Evolutionary conservation across 2,113 vertebrate species (phyloP).

Genomic region (Bujurquina vittata): DNA sequence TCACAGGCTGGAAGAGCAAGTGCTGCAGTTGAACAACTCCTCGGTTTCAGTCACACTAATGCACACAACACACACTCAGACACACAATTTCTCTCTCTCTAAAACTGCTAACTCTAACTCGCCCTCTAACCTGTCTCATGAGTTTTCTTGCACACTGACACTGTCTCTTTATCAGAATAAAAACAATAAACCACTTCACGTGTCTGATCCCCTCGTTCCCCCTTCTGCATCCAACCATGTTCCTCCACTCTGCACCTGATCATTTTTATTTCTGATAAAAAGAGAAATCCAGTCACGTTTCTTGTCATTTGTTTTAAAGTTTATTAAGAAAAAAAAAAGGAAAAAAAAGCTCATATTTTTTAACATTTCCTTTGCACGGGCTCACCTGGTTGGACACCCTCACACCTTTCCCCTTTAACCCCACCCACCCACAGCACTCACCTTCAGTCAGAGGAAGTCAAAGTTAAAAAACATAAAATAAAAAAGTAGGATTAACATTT

Average conservation of each 20-base stretch:
- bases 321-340: constrained; percentile 60
- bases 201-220: constrained; percentile 42
- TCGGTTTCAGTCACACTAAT: constrained; percentile 64
- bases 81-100: constrained; percentile 27
- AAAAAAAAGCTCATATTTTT: constrained; percentile 76
- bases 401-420: background rate
- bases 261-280: constrained; percentile 88
- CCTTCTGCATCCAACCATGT: constrained; percentile 59
- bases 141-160: constrained; percentile 77
- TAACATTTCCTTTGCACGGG: constrained; percentile 72
- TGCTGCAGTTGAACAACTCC: constrained; percentile 90
- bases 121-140: constrained; percentile 77
- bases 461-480: constrained; percentile 72
- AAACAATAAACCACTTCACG: constrained; percentile 88
- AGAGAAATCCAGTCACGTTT: constrained; percentile 88
- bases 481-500: constrained; percentile 88
- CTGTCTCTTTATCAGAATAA: constrained; percentile 84
- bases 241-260: constrained; percentile 85
- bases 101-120: constrained; percentile 75
- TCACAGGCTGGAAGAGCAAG: constrained; percentile 98
- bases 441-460: constrained; percentile 81
- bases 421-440: constrained; percentile 62
- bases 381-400: constrained; percentile 56
- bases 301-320: constrained; percentile 86
- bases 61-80: constrained; percentile 41